phyloP scores from a whole-genome alignment of 2,888 invertebrate genomes.

The Ptilodon capucinus region DNA sequence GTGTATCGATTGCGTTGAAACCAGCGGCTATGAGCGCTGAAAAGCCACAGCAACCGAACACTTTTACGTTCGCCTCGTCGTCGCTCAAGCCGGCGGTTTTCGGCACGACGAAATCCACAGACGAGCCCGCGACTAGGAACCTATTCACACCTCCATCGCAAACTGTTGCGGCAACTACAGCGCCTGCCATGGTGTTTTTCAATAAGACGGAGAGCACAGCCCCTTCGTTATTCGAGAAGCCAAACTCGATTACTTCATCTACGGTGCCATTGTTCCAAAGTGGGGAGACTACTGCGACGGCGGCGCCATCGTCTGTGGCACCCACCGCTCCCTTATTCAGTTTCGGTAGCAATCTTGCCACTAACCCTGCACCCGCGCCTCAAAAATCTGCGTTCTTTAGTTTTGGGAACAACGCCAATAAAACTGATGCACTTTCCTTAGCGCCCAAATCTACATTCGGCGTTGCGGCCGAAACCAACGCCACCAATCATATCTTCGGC shows the following conservation, averaged over 20 bases:
- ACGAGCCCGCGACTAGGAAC: constrained; percentile 20
- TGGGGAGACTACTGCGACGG: constrained; percentile 14
- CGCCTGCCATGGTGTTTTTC: constrained; percentile 36
- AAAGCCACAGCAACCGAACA: constrained; percentile 18
- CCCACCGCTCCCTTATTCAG: constrained; percentile 48
- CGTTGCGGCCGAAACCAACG: constrained; percentile 18
- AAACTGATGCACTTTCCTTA: constrained; percentile 29
- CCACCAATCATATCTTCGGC: constrained; percentile 18
- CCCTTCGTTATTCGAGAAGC: constrained; percentile 38
- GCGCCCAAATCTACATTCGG: constrained; percentile 40
- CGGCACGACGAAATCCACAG: constrained; percentile 22
- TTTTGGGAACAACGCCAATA: constrained; percentile 44
- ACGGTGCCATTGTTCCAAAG: constrained; percentile 29
- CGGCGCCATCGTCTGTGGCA: constrained; percentile 15
- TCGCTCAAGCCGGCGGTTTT: constrained; percentile 31
- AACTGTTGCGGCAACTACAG: constrained; percentile 11
- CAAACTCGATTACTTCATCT: constrained; percentile 21
- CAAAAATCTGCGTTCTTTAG: constrained; percentile 61
- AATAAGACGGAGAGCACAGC: constrained; percentile 31
- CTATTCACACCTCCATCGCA: constrained; percentile 19
- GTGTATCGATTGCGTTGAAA: not conserved
- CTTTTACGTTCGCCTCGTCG: constrained; percentile 35
- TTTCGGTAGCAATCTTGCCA: constrained; percentile 46
- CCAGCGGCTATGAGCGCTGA: constrained; percentile 7
- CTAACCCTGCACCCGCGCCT: constrained; percentile 17